A percentile compares a stretch with the other conserved stretches of the same genome.
Conservation (phyloP, 2,113 vertebrate species). For the Isichthys henryi region DNA sequence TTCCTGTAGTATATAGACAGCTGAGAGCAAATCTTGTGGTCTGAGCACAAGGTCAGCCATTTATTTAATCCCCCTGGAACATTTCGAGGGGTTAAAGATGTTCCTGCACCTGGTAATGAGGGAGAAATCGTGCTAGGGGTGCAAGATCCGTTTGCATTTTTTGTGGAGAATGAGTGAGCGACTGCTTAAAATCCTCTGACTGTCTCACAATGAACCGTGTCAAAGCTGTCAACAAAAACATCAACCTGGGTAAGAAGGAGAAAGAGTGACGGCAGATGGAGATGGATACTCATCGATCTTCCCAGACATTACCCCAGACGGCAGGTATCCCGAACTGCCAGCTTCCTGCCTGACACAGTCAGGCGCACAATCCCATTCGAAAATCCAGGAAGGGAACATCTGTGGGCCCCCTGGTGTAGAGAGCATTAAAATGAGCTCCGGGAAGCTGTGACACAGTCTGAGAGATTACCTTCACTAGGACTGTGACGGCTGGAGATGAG, state of each 20-base stretch:
- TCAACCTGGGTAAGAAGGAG: not conserved
- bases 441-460: not conserved
- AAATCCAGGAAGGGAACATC: not conserved
- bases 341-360: not conserved
- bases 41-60: no score
- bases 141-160: not conserved
- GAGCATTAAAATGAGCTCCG: not conserved
- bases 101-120: not conserved
- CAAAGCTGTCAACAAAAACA: not conserved
- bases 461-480: not conserved
- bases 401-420: not conserved
- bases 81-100: not conserved
- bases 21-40: no score
- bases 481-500: not conserved
- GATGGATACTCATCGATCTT: not conserved
- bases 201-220: not conserved
- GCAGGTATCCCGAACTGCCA: not conserved
- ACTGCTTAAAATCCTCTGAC: not conserved
- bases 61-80: not conserved
- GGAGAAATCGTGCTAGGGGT: not conserved
- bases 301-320: not conserved
- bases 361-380: not conserved
- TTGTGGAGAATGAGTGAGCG: not conserved
- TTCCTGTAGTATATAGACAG: no score
- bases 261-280: not conserved